A percentile compares a stretch with the other conserved stretches of the same genome.
phyloP scores from a whole-genome alignment of 2,797 vertebrate genomes.

The Sparus aurata region DNA sequence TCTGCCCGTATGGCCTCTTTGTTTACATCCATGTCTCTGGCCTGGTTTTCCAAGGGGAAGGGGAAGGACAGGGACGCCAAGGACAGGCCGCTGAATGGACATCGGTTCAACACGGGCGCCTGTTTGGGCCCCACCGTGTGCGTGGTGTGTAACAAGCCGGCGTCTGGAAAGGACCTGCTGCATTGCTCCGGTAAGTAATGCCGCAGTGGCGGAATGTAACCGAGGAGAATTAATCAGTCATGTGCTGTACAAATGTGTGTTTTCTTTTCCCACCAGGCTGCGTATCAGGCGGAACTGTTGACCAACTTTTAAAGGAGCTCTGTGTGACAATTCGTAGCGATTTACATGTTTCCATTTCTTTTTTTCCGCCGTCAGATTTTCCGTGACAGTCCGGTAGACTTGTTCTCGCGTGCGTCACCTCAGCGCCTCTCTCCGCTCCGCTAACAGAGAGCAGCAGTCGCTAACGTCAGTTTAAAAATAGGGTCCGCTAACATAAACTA shows the following conservation, averaged over 20 bases:
- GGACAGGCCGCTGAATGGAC: conserved; percentile 88
- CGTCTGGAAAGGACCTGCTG: conserved; percentile 91
- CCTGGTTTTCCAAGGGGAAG: conserved; percentile 86
- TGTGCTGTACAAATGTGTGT: not conserved
- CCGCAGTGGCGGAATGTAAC: not conserved
- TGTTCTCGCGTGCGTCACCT: no score
- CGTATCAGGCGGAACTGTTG: no score
- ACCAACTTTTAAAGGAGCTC: no score
- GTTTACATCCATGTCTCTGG: conserved; percentile 63
- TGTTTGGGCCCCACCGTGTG: conserved; percentile 89
- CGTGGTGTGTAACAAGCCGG: conserved; percentile 91
- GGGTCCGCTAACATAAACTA: no score
- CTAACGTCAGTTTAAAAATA: no score
- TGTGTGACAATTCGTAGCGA: no score
- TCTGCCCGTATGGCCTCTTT: conserved; percentile 17
- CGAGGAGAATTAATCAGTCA: not conserved
- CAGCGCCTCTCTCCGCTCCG: no score
- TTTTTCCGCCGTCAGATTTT: no score
- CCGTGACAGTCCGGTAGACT: no score
- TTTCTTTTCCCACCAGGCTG: not conserved
- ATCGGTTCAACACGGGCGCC: conserved; percentile 90
- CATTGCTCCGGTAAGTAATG: conserved; percentile 92
- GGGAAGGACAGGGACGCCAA: conserved; percentile 90
- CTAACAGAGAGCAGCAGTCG: no score
- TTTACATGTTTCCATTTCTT: no score